Base-by-base conservation (phyloP, 2,797 vertebrate genomes). In the Erethizon dorsatum region DNA sequence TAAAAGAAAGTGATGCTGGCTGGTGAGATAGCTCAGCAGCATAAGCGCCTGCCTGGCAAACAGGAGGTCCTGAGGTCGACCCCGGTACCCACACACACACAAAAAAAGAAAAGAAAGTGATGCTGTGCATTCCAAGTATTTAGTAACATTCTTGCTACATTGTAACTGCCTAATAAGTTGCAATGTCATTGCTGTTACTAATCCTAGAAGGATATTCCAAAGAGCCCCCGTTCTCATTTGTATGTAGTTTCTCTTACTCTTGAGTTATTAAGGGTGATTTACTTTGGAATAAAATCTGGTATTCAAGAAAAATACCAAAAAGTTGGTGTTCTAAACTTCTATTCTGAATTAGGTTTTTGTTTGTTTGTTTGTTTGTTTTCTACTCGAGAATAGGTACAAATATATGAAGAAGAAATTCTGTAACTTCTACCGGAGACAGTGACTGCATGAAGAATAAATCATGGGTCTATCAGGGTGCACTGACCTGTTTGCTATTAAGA, bases 211-310 rank as follows among this genome's bases (percentile, higher is more conserved):
- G 5, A 26, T 54, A 31, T 22, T 59, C 50, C 33, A n/a, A 52
- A 78, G 33, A 79, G 9, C 8, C 5, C 17, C 28, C n/a, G 4
- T 63, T 86, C 47, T 84, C n/a, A 47, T 88, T 57, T 69, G 11
- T 56, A 83, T 92, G 4, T 63, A 47, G 11, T 18, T 86, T 33
- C n/a, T 83, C n/a, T 86, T 86, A 59, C 61, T 90, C 26, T 83
- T 91, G 52, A 85, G 73, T 33, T 83, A 65, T 63, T 80, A 50
- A 45, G 14, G 47, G 22, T 94, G 7, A 69, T 92, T 92, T 83
- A 61, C 56, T 67, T 91, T 80, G 33, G 15, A 95, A 88, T 26
- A 77, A 91, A 92, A 73, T 57, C 17, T 69, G 50, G 31, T 15
- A 85, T 26, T 86, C 45, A 85, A 79, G 59, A 78, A 45, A 77